phyloP scores from a whole-genome alignment of 1,140 invertebrate species.

The Himalopsyche phryganea region DNA sequence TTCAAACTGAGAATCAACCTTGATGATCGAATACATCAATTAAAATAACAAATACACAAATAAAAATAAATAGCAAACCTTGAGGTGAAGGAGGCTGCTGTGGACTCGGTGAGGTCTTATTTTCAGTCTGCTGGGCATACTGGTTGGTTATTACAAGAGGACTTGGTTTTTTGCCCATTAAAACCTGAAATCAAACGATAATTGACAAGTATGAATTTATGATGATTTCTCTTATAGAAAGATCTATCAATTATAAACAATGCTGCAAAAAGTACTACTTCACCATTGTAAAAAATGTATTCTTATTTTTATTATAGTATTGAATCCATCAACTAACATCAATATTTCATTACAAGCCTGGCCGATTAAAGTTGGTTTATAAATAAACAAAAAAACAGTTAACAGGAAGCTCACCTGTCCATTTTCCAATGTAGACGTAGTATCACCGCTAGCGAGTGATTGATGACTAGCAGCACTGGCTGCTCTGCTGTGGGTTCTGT shows the following conservation, averaged over 20 bases:
- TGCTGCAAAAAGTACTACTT: neutral
- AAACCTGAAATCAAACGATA: slow-evolving; percentile 23
- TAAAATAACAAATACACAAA: too few relatives aligned
- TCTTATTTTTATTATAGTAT: neutral
- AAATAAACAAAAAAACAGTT: neutral
- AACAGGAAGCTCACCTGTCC: slow-evolving; percentile 41
- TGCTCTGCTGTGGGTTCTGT: slow-evolving; percentile 49
- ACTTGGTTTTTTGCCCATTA: slow-evolving; percentile 39
- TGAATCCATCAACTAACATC: too few relatives aligned
- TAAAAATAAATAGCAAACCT: too few relatives aligned
- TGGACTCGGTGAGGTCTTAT: slow-evolving; percentile 43
- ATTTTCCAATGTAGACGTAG: slow-evolving; percentile 47
- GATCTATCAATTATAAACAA: neutral
- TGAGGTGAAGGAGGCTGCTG: slow-evolving; percentile 40
- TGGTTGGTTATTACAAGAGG: slow-evolving; percentile 50
- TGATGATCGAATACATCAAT: too few relatives aligned
- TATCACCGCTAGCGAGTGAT: slow-evolving; percentile 47
- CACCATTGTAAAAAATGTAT: neutral
- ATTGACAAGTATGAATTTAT: neutral
- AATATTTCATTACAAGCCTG: too few relatives aligned
- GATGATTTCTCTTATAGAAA: neutral
- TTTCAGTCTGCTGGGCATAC: slow-evolving; percentile 43
- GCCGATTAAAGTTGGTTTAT: too few relatives aligned
- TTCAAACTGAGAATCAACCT: too few relatives aligned
- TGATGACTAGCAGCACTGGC: slow-evolving; percentile 50